A percentile compares a stretch with the other conserved stretches of the same genome.
These are phyloP conservation scores for Sweltsa coloradensis DNA, from an alignment of 1,140 invertebrate genomes.

Conservation along the genomic window DNA sequence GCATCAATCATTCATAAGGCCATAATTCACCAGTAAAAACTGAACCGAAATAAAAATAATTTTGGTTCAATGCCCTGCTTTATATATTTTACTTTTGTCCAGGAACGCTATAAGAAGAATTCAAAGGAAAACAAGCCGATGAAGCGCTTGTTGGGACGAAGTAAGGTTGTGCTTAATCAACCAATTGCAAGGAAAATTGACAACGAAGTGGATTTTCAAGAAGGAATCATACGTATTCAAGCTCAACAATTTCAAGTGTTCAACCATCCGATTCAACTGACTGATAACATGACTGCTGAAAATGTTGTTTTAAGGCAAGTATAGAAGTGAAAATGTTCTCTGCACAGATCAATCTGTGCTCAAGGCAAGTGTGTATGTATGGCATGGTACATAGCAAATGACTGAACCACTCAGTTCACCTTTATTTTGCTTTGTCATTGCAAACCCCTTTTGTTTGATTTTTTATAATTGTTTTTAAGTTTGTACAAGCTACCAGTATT, in stretches of 20 bases:
- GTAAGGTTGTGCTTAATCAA: conserved; percentile 23
- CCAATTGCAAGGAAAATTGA: conserved; percentile 26
- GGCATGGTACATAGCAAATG: too few species aligned
- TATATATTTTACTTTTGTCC: background rate
- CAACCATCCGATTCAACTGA: conserved; percentile 31
- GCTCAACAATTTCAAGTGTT: conserved; percentile 36
- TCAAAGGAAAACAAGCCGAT: conserved; percentile 23
- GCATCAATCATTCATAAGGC: too few species aligned
- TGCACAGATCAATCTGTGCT: too few species aligned
- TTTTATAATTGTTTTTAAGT: too few species aligned
- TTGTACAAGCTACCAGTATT: too few species aligned
- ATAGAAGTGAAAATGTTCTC: too few species aligned
- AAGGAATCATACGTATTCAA: conserved; percentile 34
- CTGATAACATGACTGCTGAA: conserved; percentile 32
- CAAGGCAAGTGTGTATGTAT: too few species aligned
- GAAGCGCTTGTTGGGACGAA: conserved; percentile 27
- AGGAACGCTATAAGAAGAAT: conserved; percentile 6
- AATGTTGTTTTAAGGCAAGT: conserved; percentile 37
- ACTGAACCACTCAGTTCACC: too few species aligned
- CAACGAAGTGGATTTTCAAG: conserved; percentile 32
- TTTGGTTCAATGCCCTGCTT: conserved; percentile 11
- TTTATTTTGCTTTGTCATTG: too few species aligned
- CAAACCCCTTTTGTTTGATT: too few species aligned
- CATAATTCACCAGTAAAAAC: too few species aligned
- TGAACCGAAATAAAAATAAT: conserved; percentile 31